Evolutionary conservation across 2,113 vertebrate genomes (phyloP), one percentile per base, ranked within the genome.

Genomic region (Chaetura pelagica): DNA sequence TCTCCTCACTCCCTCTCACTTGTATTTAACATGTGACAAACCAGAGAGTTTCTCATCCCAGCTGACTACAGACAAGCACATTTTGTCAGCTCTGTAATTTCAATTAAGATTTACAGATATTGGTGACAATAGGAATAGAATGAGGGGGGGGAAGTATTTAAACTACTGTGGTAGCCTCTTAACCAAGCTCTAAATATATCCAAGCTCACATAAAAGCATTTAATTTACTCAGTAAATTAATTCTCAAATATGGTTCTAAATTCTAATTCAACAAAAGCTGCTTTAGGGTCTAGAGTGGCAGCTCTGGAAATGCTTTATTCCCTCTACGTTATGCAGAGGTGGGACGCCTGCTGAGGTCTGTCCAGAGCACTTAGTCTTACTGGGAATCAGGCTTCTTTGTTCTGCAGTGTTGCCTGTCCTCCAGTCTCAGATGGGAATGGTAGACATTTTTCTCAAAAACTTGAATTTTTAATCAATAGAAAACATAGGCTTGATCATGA

Each of bases 91-190:
- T 85, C 90, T 78, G 44, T 90, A 89, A 94, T 89, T 96, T 93
- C 87, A 96, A 89, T 95, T 96, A 95, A 96, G 94, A 97, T 94
- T 95, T 89, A 68, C n/a, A 96, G 90, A 95, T 97, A 96, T 44
- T 74, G 44, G 32, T 67, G n/a, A 73, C 69, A 88, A 91, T 61
- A 82, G 42, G 29, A 75, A 74, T 27, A 62, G 73, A 69, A 89
- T 32, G 19, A 22, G 26, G 38, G 8, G 7, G 7, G 21, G 22
- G 20, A 90, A 93, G 52, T 75, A 71, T 54, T 83, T 48, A 49
- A 12, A 61, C 42, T 91, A 77, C 52, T 38, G 18, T n/a, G 57
- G 19, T 34, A 85, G 35, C 40, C 59, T 84, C 76, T 77, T 93
- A 84, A 66, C 44, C 17, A 61, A 54, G 40, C 9, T 54, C 78